These are phyloP conservation scores for Encarsia formosa DNA, from an alignment of 2,888 invertebrate genomes.

Conservation along the genomic window DNA sequence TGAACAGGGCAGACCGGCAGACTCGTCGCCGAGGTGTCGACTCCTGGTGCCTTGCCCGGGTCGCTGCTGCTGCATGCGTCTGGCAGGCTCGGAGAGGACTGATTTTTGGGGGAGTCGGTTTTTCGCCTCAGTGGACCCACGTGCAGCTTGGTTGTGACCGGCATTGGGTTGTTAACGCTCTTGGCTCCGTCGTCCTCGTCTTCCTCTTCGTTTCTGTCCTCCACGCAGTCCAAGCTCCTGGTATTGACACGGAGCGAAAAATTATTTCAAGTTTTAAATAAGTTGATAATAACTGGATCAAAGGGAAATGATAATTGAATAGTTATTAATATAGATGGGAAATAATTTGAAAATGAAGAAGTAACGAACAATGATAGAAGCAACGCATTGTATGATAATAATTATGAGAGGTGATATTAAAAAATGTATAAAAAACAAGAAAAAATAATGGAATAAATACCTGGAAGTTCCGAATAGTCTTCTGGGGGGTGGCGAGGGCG, in stretches of 20 bases:
- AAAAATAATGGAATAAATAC: no score
- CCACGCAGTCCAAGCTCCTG: slow-evolving; percentile 40
- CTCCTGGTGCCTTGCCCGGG: slow-evolving; percentile 23
- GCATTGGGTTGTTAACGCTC: slow-evolving; percentile 8
- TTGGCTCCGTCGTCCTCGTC: slow-evolving; percentile 35
- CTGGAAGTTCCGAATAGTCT: slow-evolving; percentile 55
- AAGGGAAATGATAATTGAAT: no score
- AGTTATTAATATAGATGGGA: no score
- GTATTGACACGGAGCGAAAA: no score
- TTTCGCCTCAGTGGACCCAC: slow-evolving; percentile 43
- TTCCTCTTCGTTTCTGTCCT: slow-evolving; percentile 32
- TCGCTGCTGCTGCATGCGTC: slow-evolving; percentile 35
- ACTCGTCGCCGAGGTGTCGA: slow-evolving; percentile 9
- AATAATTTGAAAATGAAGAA: no score
- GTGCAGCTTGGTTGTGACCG: slow-evolving; percentile 45
- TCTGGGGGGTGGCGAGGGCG: slow-evolving; percentile 66
- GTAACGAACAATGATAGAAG: no score
- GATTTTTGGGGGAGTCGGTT: slow-evolving; percentile 38
- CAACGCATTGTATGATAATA: no score
- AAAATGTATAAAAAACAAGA: no score
- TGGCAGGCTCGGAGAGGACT: slow-evolving; percentile 38
- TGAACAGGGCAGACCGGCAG: slow-evolving; percentile 39
- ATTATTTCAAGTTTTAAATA: no score
- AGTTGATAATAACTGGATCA: no score
- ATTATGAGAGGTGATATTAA: no score